A percentile compares a stretch with the other conserved stretches of the same genome.
Evolutionary conservation across 2,888 invertebrate species (phyloP).

Genomic region (Schizaphis graminum): DNA sequence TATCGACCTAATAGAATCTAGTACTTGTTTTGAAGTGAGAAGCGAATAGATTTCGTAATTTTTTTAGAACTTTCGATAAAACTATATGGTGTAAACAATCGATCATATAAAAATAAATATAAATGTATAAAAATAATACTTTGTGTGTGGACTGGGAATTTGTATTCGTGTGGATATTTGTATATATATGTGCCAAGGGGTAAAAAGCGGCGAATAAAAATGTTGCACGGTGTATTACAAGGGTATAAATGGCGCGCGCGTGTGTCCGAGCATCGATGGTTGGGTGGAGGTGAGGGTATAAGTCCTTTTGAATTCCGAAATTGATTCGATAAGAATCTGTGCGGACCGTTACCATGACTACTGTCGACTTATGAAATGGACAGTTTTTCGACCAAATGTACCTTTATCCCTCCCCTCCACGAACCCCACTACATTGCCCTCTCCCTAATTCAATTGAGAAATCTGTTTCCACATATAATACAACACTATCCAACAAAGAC

Average conservation of each 20-base stretch:
- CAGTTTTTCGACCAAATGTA: constrained; percentile 65
- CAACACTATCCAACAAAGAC: constrained; percentile 42
- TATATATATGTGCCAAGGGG: constrained; percentile 39
- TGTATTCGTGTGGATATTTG: neutral
- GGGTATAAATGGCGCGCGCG: constrained; percentile 62
- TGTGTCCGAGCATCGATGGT: constrained; percentile 58
- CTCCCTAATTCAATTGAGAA: constrained; percentile 61
- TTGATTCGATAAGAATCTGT: constrained; percentile 65
- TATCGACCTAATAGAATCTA: neutral
- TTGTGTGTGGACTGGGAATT: constrained; percentile 21
- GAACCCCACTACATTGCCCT: neutral
- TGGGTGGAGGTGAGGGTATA: constrained; percentile 10
- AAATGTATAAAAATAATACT: constrained; percentile 40
- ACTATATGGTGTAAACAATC: constrained; percentile 1
- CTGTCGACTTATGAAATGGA: constrained; percentile 65
- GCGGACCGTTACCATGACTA: constrained; percentile 63
- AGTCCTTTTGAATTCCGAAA: constrained; percentile 65
- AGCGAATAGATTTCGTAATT: neutral
- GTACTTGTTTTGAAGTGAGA: neutral
- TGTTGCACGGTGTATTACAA: constrained; percentile 61
- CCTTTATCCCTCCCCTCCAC: constrained; percentile 50
- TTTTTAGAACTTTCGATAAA: neutral
- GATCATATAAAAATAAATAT: constrained; percentile 51
- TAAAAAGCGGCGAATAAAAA: constrained; percentile 63
- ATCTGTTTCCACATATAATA: constrained; percentile 57